Conservation (phyloP, 1,140 invertebrate species). For the Drosophila bocqueti region DNA sequence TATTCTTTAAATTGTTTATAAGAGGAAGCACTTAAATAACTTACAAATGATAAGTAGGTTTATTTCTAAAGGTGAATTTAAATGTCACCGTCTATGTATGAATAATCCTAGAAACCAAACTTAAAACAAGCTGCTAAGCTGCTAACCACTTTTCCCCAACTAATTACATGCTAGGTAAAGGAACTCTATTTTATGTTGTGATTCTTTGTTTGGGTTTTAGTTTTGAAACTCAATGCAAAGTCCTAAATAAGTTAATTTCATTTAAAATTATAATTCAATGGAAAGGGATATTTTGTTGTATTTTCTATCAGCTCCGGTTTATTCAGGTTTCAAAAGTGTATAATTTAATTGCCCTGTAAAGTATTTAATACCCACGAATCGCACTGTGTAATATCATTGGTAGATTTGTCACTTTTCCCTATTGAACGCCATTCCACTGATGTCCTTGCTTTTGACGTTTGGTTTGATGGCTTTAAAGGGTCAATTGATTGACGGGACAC, state of each 20-base stretch:
- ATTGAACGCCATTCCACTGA: neutral
- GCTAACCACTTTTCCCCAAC: neutral
- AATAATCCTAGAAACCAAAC: neutral
- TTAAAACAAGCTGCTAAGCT: neutral
- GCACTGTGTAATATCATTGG: conserved; percentile 6
- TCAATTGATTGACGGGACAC: conserved; percentile 10
- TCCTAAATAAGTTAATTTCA: neutral
- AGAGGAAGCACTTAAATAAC: neutral
- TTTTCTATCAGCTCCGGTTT: neutral
- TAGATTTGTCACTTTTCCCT: conserved; percentile 14
- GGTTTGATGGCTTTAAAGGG: conserved; percentile 29
- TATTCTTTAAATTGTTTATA: no score
- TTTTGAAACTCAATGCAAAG: neutral
- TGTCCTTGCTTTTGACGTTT: conserved; percentile 29
- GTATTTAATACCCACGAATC: neutral
- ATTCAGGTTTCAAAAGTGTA: neutral
- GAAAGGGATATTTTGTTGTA: neutral
- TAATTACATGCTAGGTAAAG: neutral
- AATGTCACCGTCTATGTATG: neutral
- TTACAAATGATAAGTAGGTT: neutral
- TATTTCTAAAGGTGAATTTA: neutral
- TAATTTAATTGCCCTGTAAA: neutral
- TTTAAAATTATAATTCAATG: neutral
- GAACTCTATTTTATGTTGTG: neutral
- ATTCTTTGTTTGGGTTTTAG: neutral